Conservation (phyloP, 1,140 invertebrate genomes). For the Odontomachus brunneus region DNA sequence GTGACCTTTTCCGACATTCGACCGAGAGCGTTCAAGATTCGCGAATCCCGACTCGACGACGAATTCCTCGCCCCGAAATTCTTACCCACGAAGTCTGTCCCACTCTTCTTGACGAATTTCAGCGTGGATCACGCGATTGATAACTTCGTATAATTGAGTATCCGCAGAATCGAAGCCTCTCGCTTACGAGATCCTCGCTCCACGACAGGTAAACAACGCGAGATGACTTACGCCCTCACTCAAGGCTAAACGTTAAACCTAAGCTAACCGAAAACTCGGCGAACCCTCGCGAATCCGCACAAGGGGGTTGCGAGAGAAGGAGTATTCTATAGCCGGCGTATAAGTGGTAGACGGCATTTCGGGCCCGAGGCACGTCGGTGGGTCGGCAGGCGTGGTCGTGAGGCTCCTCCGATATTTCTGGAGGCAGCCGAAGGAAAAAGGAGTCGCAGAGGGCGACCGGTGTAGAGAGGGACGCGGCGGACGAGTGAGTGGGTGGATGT, state of each 20-base stretch:
- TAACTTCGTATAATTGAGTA: background rate
- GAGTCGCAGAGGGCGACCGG: conserved; percentile 53
- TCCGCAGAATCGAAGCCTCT: background rate
- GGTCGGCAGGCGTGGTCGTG: conserved; percentile 71
- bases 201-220: conserved; percentile 2
- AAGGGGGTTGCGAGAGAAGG: conserved; percentile 27
- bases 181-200: conserved; percentile 8
- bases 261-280: conserved; percentile 49
- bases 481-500: conserved; percentile 18
- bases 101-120: background rate
- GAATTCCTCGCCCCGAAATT: background rate
- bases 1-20: no score
- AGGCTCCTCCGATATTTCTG: conserved; percentile 68
- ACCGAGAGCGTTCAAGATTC: no score
- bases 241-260: conserved; percentile 41
- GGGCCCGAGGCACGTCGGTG: conserved; percentile 54
- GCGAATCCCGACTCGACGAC: background rate
- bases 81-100: background rate
- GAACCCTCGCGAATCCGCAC: conserved; percentile 1
- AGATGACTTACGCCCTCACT: conserved; percentile 42
- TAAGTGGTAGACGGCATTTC: conserved; percentile 55
- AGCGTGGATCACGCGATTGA: background rate
- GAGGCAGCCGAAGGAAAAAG: conserved; percentile 58
- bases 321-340: conserved; percentile 58
- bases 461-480: conserved; percentile 54